phyloP scores from a whole-genome alignment of 2,113 vertebrate species.

The Myrmophylax atrothorax region DNA sequence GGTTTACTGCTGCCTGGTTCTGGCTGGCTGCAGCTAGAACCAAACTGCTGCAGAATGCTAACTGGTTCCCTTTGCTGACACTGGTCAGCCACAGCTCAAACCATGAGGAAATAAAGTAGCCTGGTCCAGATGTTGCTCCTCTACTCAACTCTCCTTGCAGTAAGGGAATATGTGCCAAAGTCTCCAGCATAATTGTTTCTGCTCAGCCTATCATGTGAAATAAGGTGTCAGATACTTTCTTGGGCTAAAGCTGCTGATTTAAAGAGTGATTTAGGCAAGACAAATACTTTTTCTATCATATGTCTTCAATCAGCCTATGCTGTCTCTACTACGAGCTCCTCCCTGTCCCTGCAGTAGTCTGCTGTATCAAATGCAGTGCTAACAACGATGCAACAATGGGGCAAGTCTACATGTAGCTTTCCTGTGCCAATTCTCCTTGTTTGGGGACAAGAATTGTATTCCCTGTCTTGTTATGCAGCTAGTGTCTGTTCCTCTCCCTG shows the following conservation, averaged over 20 bases:
- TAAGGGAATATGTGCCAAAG: background rate
- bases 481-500: background rate
- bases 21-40: background rate
- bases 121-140: background rate
- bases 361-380: background rate
- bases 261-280: background rate
- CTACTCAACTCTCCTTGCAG: background rate
- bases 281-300: background rate
- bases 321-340: background rate
- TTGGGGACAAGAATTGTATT: background rate
- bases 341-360: background rate
- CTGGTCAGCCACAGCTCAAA: background rate
- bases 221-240: background rate
- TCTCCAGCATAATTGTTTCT: background rate
- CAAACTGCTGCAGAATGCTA: background rate
- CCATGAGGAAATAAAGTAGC: fast-evolving
- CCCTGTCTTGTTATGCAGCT: background rate
- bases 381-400: background rate
- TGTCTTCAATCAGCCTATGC: background rate
- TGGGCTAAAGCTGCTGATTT: background rate
- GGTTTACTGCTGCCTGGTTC: background rate
- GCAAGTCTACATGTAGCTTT: background rate
- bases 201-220: background rate
- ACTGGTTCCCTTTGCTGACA: background rate
- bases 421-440: background rate